A percentile compares a stretch with the other conserved stretches of the same genome.
These are phyloP conservation scores for Strongylocentrotus purpuratus DNA, from an alignment of 35 echinoderm and acorn worm species.

Conservation along the genomic window DNA sequence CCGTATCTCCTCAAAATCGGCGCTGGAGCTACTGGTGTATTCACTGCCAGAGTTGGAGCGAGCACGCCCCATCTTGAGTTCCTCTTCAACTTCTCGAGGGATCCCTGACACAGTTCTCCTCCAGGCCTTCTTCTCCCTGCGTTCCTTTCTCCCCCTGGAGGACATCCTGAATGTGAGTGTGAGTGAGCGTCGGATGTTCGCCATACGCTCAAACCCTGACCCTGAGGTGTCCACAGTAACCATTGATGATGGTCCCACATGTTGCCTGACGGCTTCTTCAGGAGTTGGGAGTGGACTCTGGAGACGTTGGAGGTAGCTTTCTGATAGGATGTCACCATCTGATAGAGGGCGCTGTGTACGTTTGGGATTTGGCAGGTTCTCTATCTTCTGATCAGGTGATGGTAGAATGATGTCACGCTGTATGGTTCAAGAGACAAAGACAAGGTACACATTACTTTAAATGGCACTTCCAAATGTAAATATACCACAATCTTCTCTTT, in stretches of 20 bases:
- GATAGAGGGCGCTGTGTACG: slow-evolving; percentile 72
- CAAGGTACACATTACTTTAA: background rate
- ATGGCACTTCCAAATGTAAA: background rate
- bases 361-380: slow-evolving; percentile 61
- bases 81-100: slow-evolving; percentile 64
- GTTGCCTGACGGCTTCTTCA: slow-evolving; percentile 77
- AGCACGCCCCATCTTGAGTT: slow-evolving; percentile 56
- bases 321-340: slow-evolving; percentile 71
- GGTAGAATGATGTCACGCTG: slow-evolving; percentile 67
- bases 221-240: slow-evolving; percentile 85
- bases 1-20: slow-evolving; percentile 63
- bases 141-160: slow-evolving; percentile 50
- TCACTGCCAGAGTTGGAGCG: slow-evolving; percentile 46
- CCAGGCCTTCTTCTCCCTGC: slow-evolving; percentile 67
- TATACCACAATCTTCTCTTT: background rate
- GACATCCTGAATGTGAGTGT: slow-evolving; percentile 51
- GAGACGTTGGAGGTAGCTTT: slow-evolving; percentile 58
- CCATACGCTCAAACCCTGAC: slow-evolving; percentile 84
- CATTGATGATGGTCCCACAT: slow-evolving; percentile 63
- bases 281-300: slow-evolving; percentile 88
- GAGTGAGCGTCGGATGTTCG: slow-evolving; percentile 76
- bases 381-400: slow-evolving; percentile 68
- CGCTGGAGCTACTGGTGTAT: slow-evolving; percentile 52
- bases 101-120: slow-evolving; percentile 75
- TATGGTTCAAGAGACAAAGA: slow-evolving; percentile 20